Conservation (phyloP, 2,797 vertebrate species). For the Tympanoctomys barrerae region DNA sequence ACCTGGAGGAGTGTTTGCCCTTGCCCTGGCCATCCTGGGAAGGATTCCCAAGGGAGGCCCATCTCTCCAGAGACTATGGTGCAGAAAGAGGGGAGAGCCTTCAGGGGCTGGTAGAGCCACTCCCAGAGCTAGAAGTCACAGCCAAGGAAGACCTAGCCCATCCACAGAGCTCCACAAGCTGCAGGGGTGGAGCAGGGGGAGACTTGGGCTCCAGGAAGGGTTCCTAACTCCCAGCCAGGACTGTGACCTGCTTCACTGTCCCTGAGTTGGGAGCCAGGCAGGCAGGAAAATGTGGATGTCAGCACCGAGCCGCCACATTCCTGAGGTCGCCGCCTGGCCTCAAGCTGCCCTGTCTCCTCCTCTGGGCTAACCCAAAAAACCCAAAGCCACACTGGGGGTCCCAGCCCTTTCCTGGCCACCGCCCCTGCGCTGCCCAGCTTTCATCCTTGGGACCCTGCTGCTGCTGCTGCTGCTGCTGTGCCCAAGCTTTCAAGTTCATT, state of each 20-base stretch:
- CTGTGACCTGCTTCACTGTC: neutral
- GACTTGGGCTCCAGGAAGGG: neutral
- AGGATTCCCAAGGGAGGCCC: neutral
- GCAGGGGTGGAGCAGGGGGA: neutral
- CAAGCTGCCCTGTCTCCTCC: neutral
- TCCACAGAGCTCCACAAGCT: neutral
- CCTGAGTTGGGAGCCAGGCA: neutral
- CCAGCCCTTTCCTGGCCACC: neutral
- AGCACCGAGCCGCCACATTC: conserved; percentile 53
- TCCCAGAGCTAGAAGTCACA: neutral
- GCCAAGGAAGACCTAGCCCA: neutral
- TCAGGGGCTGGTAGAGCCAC: no score
- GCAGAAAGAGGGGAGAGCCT: no score
- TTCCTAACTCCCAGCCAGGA: neutral
- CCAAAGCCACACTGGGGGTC: neutral
- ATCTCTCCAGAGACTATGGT: no score
- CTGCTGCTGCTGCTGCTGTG: neutral
- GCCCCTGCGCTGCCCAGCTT: neutral
- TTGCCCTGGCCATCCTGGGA: neutral
- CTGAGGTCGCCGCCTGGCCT: conserved; percentile 56
- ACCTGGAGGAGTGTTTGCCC: no score
- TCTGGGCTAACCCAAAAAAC: neutral
- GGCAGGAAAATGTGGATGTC: conserved; percentile 48
- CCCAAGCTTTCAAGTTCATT: conserved; percentile 48
- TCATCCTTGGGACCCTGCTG: neutral